Percentiles rank a stretch among this genome's conserved stretches.
These are phyloP conservation scores for Drosophila peninsularis DNA, from an alignment of 2,888 invertebrate species.

Conservation along the genomic window DNA sequence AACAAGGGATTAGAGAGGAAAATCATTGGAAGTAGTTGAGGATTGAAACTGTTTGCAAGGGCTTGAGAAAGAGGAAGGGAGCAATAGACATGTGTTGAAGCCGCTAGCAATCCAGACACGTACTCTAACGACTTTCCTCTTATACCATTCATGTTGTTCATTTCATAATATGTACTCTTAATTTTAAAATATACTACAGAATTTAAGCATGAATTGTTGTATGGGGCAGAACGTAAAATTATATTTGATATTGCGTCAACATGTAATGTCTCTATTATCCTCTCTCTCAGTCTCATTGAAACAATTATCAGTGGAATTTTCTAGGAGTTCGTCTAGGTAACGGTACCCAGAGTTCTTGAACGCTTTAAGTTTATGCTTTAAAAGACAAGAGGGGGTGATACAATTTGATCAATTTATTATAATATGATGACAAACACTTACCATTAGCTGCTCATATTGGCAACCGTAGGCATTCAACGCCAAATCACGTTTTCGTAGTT, in stretches of 20 bases:
- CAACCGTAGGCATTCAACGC: slow-evolving; percentile 76
- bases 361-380: slow-evolving; percentile 53
- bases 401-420: slow-evolving; percentile 9
- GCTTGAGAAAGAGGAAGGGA: slow-evolving; percentile 42
- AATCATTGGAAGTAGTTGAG: slow-evolving; percentile 52
- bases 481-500: slow-evolving; percentile 69
- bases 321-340: slow-evolving; percentile 57
- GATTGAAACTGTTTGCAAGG: slow-evolving; percentile 24
- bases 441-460: slow-evolving; percentile 68
- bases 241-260: slow-evolving; percentile 28
- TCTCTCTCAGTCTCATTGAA: slow-evolving; percentile 37
- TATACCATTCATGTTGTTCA: slow-evolving; percentile 6
- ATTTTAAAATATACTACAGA: slow-evolving; percentile 48
- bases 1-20: slow-evolving; percentile 55
- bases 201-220: slow-evolving; percentile 23
- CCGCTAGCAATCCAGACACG: slow-evolving; percentile 32
- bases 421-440: slow-evolving; percentile 22
- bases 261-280: slow-evolving; percentile 49
- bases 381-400: slow-evolving; percentile 14
- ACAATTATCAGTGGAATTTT: slow-evolving; percentile 58
- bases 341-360: slow-evolving; percentile 68
- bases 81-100: slow-evolving; percentile 21
- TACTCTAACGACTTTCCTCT: slow-evolving; percentile 60
- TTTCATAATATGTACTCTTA: slow-evolving; percentile 35
- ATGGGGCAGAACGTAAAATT: slow-evolving; percentile 12